phyloP scores from a whole-genome alignment of 2,797 vertebrate species.

The Alcedo quadribrachys region DNA sequence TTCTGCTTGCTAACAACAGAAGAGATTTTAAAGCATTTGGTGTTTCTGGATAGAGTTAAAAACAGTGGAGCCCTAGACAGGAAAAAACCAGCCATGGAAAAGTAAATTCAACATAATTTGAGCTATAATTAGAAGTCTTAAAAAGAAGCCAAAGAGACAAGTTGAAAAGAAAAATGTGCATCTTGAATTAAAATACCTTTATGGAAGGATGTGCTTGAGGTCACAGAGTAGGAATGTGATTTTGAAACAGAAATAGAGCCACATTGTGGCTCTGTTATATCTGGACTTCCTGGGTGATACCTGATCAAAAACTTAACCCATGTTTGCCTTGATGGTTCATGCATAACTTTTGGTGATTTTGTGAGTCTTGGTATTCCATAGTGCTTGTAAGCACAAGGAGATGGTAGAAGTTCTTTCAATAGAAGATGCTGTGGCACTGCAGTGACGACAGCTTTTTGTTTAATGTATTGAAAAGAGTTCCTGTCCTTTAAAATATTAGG shows the following conservation, averaged over 20 bases:
- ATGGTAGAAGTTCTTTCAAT: not conserved
- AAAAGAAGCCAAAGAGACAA: constrained; percentile 10
- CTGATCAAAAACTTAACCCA: not conserved
- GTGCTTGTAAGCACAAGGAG: not conserved
- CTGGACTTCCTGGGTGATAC: not conserved
- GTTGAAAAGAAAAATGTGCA: not conserved
- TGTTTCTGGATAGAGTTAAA: constrained; percentile 26
- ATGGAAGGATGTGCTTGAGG: constrained; percentile 8
- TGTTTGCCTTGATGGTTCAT: not conserved
- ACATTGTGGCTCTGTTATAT: not conserved
- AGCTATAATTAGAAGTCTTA: constrained; percentile 44
- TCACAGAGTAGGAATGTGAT: not conserved
- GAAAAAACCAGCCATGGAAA: constrained; percentile 23
- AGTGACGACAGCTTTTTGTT: not conserved
- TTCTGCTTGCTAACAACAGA: constrained; percentile 25
- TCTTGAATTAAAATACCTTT: constrained; percentile 31
- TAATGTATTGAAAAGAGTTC: not conserved
- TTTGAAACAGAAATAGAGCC: not conserved
- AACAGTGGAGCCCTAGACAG: not conserved
- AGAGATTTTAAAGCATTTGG: constrained; percentile 37
- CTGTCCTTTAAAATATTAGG: not conserved
- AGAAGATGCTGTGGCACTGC: not conserved
- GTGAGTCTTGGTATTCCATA: not conserved
- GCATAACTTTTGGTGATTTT: not conserved
- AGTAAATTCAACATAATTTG: constrained; percentile 48